Base-by-base conservation (phyloP, 2,113 vertebrate genomes). In the Piprites chloris region DNA sequence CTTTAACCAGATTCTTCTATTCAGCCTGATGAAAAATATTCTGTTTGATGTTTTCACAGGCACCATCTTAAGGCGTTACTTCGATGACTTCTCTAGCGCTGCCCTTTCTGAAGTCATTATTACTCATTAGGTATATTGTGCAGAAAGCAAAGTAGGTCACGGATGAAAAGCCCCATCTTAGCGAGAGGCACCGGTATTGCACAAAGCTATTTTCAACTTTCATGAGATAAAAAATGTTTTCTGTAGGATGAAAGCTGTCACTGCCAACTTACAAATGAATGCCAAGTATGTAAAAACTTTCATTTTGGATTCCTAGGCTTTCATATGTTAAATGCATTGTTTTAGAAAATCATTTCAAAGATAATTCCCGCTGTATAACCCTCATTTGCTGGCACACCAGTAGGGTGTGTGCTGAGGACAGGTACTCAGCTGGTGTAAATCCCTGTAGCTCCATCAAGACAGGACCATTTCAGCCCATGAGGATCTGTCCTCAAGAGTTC, bases 161-260 rank as follows among this genome's bases (percentile, higher is more conserved):
- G 92, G 97, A 98, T 97, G 95, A 98, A 97, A 97, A 97, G 91
- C 85, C 95, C 95, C 95, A 85, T 97, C 94, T 95, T 95, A 96
- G 93, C 6, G 9, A 96, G 95, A 95, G 73, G 95, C 89, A 95
- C 89, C 62, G 94, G 85, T 90, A 93, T 76, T 82, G 85, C 93
- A 97, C 87, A 96, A 97, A 97, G 97, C 95, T 97, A 96, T 97
- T 97, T 97, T 97, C 97, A 95, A 97, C 93, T 97, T 97, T 88
- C 85, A 90, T 88, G 96, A 96, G 97, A 97, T 96, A 94, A 92
- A 95, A 93, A 93, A 93, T 93, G 92, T 97, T 93, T 96, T 96
- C 95, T 97, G 94, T 94, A 91, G 96, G 90, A 96, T 96, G 96
- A 97, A 97, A 97, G 96, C 97, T 97, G 96, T 97, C 96, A 93